These are phyloP conservation scores for Girardia tigrina DNA, from an alignment of 2,888 invertebrate genomes.

Conservation along the genomic window DNA sequence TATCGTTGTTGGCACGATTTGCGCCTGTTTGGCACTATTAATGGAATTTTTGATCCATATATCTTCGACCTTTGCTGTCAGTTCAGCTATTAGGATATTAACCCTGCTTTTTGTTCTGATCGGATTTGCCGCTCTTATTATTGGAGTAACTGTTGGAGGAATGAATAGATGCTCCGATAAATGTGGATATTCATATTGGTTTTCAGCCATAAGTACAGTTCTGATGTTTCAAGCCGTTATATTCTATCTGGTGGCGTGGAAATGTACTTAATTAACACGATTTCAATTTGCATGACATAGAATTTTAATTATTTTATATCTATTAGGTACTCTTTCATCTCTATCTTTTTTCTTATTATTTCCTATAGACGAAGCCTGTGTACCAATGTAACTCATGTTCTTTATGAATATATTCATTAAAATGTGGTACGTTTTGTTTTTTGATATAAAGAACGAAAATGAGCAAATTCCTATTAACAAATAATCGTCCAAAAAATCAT, in stretches of 20 bases:
- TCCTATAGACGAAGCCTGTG: no score
- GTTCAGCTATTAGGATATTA: neutral
- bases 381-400: no score
- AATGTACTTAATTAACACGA: neutral
- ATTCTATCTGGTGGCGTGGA: neutral
- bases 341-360: no score
- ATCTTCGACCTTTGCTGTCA: neutral
- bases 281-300: neutral
- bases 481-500: no score
- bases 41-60: neutral
- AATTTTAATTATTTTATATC: neutral
- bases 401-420: no score
- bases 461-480: no score
- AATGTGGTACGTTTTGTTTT: no score
- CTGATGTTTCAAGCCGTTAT: conserved; percentile 8
- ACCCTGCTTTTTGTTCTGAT: neutral
- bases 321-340: no score
- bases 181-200: conserved; percentile 7
- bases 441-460: no score
- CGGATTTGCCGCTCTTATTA: neutral
- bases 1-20: neutral
- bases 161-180: neutral
- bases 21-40: neutral
- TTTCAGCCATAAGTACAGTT: neutral
- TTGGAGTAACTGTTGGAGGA: neutral